Percentiles rank a stretch among this genome's conserved stretches.
These are phyloP conservation scores for Bursaphelenchus okinawaensis DNA, from an alignment of 2,888 invertebrate species.

Conservation along the genomic window DNA sequence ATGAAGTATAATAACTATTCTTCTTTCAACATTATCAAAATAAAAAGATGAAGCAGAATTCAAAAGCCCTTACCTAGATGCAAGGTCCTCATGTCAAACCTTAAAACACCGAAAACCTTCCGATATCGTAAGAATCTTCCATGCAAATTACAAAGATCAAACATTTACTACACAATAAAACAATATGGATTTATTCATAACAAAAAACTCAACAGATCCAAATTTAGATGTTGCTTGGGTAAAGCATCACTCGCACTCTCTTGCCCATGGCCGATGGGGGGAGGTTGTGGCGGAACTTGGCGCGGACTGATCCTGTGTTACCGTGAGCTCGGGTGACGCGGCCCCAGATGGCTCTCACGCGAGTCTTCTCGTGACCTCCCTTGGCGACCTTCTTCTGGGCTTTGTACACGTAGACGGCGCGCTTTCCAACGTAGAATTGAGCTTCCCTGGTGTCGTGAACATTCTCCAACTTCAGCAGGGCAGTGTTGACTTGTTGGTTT, in stretches of 20 bases:
- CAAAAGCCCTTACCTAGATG: not conserved
- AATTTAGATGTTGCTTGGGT: conserved; percentile 63
- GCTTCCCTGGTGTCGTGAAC: conserved; percentile 63
- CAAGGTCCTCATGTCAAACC: not conserved
- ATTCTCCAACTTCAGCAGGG: conserved; percentile 89
- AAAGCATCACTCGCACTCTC: conserved; percentile 83
- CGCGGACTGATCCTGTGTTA: conserved; percentile 86
- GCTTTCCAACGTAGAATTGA: conserved; percentile 89
- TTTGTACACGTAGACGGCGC: conserved; percentile 93
- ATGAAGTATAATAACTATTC: no score
- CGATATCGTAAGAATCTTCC: no score
- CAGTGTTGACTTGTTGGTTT: conserved; percentile 94
- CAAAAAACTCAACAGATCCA: conserved; percentile 10
- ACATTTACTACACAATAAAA: not conserved
- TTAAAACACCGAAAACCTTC: not conserved
- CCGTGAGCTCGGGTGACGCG: conserved; percentile 95
- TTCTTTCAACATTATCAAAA: no score
- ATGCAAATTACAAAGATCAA: conserved; percentile 1
- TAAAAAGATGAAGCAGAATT: no score
- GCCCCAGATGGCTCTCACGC: conserved; percentile 86
- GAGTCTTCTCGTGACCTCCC: conserved; percentile 59
- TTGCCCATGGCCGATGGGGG: conserved; percentile 97
- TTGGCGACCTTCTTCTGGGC: conserved; percentile 61
- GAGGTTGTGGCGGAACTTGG: conserved; percentile 91
- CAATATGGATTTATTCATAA: conserved; percentile 8